A percentile compares a stretch with the other conserved stretches of the same genome.
Conservation (phyloP, 2,888 invertebrate species). For the Latheticus oryzae region DNA sequence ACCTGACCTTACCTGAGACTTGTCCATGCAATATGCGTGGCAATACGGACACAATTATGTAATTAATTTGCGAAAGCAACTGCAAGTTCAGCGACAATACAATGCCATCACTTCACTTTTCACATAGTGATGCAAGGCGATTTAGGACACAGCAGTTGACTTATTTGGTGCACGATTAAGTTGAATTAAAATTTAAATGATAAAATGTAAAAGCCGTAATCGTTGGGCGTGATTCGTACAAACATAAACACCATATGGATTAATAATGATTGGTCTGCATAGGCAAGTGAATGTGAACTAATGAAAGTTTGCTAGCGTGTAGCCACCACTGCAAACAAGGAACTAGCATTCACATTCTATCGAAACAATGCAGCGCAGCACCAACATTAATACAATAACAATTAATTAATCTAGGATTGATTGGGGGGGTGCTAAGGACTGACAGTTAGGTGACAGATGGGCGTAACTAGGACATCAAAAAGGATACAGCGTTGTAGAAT, state of each 20-base stretch:
- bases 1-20: slow-evolving; percentile 31
- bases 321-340: slow-evolving; percentile 30
- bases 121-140: slow-evolving; percentile 37
- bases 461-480: slow-evolving; percentile 62
- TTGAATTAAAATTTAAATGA: slow-evolving; percentile 1
- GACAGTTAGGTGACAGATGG: slow-evolving; percentile 59
- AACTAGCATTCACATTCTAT: slow-evolving; percentile 32
- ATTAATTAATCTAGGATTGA: slow-evolving; percentile 47
- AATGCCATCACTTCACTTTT: slow-evolving; percentile 36
- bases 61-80: slow-evolving; percentile 27
- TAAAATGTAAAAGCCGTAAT: no score
- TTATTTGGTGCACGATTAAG: slow-evolving; percentile 11
- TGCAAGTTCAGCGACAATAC: slow-evolving; percentile 5
- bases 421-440: slow-evolving; percentile 28
- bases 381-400: slow-evolving; percentile 24
- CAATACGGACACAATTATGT: slow-evolving; percentile 33
- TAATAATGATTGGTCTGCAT: slow-evolving; percentile 46
- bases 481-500: slow-evolving; percentile 72
- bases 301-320: slow-evolving; percentile 58
- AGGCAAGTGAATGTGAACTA: slow-evolving; percentile 61
- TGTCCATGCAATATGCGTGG: slow-evolving; percentile 29
- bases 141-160: slow-evolving; percentile 9
- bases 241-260: slow-evolving; percentile 55
- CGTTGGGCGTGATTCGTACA: slow-evolving; percentile 23
- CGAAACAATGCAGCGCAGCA: slow-evolving; percentile 31